Conservation (phyloP, 2,888 invertebrate genomes). For the Papilio gigon region DNA sequence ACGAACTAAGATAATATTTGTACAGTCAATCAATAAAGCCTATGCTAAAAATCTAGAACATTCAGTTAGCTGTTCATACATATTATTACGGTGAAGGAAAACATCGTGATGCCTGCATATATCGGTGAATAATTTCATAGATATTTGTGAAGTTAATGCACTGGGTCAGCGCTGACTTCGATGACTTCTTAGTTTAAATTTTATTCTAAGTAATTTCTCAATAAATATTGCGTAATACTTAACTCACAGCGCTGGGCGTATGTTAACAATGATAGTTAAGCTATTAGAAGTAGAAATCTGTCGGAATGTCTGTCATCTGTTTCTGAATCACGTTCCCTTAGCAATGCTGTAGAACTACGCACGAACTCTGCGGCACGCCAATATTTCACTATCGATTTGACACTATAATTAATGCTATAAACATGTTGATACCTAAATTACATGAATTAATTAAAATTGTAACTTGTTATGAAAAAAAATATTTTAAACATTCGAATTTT, state of each 20-base stretch:
- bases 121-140: too few species aligned
- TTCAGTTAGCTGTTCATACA: too few species aligned
- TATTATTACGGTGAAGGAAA: too few species aligned
- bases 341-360: slow-evolving; percentile 26
- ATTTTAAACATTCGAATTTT: too few species aligned
- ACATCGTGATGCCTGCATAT: too few species aligned
- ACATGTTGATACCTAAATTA: slow-evolving; percentile 27
- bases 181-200: too few species aligned
- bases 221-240: not conserved
- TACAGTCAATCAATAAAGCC: too few species aligned
- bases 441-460: slow-evolving; percentile 11
- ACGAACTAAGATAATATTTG: too few species aligned
- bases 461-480: not conserved
- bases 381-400: slow-evolving; percentile 37
- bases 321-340: slow-evolving; percentile 35
- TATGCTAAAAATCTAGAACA: too few species aligned
- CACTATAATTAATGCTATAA: slow-evolving; percentile 37
- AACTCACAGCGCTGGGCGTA: not conserved
- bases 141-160: too few species aligned
- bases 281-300: slow-evolving; percentile 31
- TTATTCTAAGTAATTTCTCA: not conserved
- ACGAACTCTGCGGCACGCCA: slow-evolving; percentile 31
- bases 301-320: slow-evolving; percentile 40
- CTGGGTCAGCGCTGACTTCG: too few species aligned
- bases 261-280: slow-evolving; percentile 20